A percentile compares a stretch with the other conserved stretches of the same genome.
These are phyloP conservation scores for Chlamydotis undulata DNA, from an alignment of 2,113 vertebrate species.

Conservation along the genomic window DNA sequence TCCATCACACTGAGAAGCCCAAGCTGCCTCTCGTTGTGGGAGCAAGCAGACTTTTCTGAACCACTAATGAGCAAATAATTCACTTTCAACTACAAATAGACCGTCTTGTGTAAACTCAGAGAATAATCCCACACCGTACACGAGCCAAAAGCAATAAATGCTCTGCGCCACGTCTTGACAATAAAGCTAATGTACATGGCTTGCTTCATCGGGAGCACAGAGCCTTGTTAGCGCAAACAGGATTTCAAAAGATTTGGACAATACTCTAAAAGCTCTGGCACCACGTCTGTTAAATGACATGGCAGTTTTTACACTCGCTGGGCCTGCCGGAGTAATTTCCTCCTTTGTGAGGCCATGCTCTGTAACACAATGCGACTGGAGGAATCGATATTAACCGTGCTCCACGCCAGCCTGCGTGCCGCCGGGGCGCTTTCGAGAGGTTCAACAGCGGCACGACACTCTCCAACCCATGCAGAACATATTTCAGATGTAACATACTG, in stretches of 20 bases:
- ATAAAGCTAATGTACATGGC: not conserved
- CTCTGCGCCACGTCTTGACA: not conserved
- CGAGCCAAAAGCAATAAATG: not conserved
- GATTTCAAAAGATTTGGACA: not conserved
- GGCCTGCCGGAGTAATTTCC: not conserved
- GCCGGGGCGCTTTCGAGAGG: not conserved
- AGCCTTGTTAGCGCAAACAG: not conserved
- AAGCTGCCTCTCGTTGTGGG: not conserved
- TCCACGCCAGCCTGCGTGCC: not conserved
- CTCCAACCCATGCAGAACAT: not conserved
- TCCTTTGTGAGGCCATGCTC: not conserved
- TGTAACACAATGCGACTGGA: not conserved
- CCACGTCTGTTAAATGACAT: not conserved
- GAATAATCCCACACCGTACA: not conserved
- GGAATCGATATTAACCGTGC: not conserved
- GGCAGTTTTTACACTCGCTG: not conserved
- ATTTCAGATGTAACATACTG: not conserved
- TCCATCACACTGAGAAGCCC: not conserved
- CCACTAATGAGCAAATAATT: not conserved
- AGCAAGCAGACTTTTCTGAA: not conserved
- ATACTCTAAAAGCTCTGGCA: not conserved
- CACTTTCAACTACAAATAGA: not conserved
- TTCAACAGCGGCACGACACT: not conserved
- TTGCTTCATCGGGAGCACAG: not conserved
- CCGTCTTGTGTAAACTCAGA: not conserved